A percentile compares a stretch with the other conserved stretches of the same genome.
These are phyloP conservation scores for Argyra leucocephala DNA, from an alignment of 2,888 invertebrate species.

Conservation along the genomic window DNA sequence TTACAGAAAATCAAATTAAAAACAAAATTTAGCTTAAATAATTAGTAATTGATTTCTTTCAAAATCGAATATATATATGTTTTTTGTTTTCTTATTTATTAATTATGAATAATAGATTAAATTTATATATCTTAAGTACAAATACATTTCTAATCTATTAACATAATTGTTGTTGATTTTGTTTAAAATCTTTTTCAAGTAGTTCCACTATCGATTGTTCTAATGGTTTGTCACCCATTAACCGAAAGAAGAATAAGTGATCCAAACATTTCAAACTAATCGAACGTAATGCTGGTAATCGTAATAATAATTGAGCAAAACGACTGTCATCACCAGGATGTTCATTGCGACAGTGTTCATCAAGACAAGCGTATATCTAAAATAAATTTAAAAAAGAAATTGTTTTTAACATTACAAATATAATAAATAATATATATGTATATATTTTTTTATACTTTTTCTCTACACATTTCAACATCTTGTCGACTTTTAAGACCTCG, in stretches of 20 bases:
- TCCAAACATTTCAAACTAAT: slow-evolving; percentile 91
- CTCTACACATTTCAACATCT: slow-evolving; percentile 77
- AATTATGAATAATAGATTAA: no score
- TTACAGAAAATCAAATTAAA: no score
- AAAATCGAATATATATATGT: no score
- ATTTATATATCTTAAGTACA: not conserved
- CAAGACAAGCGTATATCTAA: slow-evolving; percentile 77
- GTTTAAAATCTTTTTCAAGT: slow-evolving; percentile 47
- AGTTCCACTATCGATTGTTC: slow-evolving; percentile 76
- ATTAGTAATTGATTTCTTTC: no score
- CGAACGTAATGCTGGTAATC: slow-evolving; percentile 79
- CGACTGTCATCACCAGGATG: slow-evolving; percentile 88
- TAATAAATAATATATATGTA: not conserved
- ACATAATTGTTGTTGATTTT: not conserved
- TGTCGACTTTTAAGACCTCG: slow-evolving; percentile 74
- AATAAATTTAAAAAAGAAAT: not conserved
- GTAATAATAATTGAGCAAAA: slow-evolving; percentile 85
- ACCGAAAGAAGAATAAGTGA: slow-evolving; percentile 87
- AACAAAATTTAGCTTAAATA: no score
- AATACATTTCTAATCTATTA: not conserved
- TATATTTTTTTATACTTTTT: slow-evolving; percentile 54
- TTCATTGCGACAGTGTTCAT: slow-evolving; percentile 83
- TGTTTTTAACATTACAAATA: not conserved
- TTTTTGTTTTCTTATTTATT: no score
- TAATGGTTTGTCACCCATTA: slow-evolving; percentile 78